Base-by-base conservation (phyloP, 1,140 invertebrate species). In the Contarinia nasturtii region DNA sequence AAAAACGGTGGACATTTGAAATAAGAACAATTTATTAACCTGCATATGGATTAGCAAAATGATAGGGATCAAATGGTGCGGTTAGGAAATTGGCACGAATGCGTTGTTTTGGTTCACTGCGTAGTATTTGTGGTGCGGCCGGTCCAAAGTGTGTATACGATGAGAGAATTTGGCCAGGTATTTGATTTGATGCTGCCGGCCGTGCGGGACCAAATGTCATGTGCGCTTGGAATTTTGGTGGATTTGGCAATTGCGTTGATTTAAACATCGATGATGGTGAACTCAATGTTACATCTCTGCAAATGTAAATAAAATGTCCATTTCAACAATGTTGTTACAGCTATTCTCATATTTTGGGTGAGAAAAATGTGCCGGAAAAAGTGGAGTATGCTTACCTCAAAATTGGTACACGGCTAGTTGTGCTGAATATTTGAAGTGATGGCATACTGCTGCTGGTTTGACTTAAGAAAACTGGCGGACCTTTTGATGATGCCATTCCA, bases 241-340 rank as follows among this genome's bases (percentile, higher is more conserved):
- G 33, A 19, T 45, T 18, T 3, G 22, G 27, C n/a, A 18, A 21
- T 17, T 11, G 10, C 8, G 44, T 45, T n/a, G 44, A 45, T 33
- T 21, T n/a, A 43, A 18, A 43, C 27, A 15, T 15, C 11, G 44
- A 34, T 14, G 44, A 19, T 45, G 44, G 44, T 33, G 44, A 21
- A n/a, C 18, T 45, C 8, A 45, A 19, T 7, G 33, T 45, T 4
- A 45, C 22, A 45, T 45, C 44, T 19, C 44, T 45, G 44, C 27
- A 27, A 27, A 27, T 27, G 27, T 27, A 27, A 27, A 27, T 27
- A 5, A 27, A 27, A 27, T n/a, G n/a, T n/a, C n/a, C n/a, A n/a
- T n/a, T n/a, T n/a, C n/a, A n/a, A n/a, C n/a, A n/a, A n/a, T n/a
- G n/a, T 34, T 34, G 33, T 34, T 8, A 34, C 14, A 34, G 14